These are phyloP conservation scores for Montipora cactus DNA, from an alignment of 64 coral and sea anemone genomes.

Conservation along the genomic window DNA sequence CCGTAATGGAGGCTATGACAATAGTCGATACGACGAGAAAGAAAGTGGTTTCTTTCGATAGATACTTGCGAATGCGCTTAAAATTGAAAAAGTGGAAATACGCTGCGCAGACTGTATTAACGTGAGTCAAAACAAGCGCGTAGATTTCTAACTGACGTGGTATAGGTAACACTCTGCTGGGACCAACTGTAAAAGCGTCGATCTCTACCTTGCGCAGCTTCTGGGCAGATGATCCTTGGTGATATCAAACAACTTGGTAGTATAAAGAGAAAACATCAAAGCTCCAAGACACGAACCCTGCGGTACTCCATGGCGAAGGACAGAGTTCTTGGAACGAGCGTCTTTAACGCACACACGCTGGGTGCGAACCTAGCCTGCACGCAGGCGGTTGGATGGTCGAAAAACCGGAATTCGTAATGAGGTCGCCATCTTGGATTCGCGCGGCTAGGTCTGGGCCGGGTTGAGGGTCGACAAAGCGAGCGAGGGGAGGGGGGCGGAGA, in stretches of 20 bases:
- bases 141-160: background rate
- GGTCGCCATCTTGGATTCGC: too few species aligned
- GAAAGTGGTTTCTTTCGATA: background rate
- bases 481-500: too few species aligned
- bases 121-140: background rate
- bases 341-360: background rate
- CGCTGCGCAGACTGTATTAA: background rate
- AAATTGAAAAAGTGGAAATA: background rate
- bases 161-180: background rate
- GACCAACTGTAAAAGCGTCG: background rate
- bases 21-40: background rate
- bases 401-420: too few species aligned
- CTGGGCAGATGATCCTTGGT: background rate
- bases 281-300: slow-evolving; percentile 28
- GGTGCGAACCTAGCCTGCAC: background rate
- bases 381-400: too few species aligned
- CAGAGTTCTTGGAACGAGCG: background rate
- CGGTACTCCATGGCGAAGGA: background rate
- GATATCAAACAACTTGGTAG: slow-evolving; percentile 1
- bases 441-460: too few species aligned
- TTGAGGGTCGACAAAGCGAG: too few species aligned
- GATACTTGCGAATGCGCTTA: background rate
- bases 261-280: slow-evolving; percentile 5
- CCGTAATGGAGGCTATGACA: background rate
- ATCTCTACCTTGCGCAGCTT: background rate